Percentiles rank a stretch among this genome's conserved stretches.
Conservation (phyloP, 2,797 vertebrate genomes). For the Anas bernieri region DNA sequence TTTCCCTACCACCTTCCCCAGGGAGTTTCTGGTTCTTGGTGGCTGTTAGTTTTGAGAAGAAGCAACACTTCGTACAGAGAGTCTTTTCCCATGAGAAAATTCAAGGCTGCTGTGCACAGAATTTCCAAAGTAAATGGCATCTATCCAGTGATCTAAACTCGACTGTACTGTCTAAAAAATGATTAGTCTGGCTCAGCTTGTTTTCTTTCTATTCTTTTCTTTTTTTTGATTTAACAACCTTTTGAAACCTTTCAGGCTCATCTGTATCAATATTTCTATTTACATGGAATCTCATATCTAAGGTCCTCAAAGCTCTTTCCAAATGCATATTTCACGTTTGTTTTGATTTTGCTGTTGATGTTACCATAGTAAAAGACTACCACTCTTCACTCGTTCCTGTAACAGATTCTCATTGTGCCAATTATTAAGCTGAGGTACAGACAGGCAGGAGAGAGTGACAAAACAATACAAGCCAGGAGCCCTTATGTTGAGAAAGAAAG, state of each 20-base stretch:
- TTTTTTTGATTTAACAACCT: not conserved
- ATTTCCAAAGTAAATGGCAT: constrained; percentile 15
- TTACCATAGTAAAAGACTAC: not conserved
- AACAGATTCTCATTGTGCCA: not conserved
- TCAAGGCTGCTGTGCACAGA: not conserved
- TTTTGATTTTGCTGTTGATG: not conserved
- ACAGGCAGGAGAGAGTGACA: not conserved
- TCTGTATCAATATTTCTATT: not conserved
- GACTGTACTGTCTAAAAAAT: not conserved
- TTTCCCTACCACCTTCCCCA: not conserved
- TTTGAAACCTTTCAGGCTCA: not conserved
- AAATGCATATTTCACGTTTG: not conserved
- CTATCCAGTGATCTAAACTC: not conserved
- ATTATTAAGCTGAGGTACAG: not conserved
- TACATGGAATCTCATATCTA: not conserved
- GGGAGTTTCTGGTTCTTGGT: not conserved
- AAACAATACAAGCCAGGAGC: not conserved
- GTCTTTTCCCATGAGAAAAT: constrained; percentile 36
- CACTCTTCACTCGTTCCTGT: not conserved
- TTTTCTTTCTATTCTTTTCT: not conserved
- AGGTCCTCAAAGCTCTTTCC: not conserved
- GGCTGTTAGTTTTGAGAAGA: not conserved
- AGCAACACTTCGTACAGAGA: not conserved
- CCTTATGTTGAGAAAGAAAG: not conserved
- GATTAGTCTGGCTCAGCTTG: not conserved